Percentiles rank a stretch among this genome's conserved stretches.
phyloP scores from a whole-genome alignment of 2,113 vertebrate genomes.

The Carollia perspicillata region DNA sequence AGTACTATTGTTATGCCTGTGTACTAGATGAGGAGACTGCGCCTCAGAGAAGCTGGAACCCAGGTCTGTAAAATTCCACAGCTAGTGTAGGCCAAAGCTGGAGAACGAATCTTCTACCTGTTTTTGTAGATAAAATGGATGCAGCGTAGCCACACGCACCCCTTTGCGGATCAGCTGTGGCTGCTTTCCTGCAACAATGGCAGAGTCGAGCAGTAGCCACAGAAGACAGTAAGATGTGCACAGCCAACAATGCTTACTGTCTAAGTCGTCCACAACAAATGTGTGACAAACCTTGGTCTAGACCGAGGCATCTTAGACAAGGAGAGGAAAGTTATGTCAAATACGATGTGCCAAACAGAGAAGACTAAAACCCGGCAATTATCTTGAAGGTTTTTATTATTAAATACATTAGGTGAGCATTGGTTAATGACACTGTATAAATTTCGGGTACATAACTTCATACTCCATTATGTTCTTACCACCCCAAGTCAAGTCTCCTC shows the following conservation, averaged over 20 bases:
- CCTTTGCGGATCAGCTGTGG: not conserved
- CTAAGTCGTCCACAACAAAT: not conserved
- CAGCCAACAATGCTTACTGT: not conserved
- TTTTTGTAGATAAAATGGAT: not conserved
- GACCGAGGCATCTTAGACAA: not conserved
- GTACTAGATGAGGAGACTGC: not conserved
- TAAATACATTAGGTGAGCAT: not conserved
- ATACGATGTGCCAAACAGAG: not conserved
- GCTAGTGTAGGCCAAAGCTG: not conserved
- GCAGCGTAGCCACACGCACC: not conserved
- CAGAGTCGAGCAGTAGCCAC: not conserved
- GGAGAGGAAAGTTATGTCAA: not conserved
- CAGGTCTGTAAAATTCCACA: not conserved
- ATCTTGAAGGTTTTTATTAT: not conserved
- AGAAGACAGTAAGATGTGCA: fast-evolving
- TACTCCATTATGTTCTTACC: not conserved
- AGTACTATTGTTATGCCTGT: not conserved
- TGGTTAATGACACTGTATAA: not conserved
- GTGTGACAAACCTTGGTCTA: not conserved
- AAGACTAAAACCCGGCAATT: not conserved
- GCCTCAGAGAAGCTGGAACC: not conserved
- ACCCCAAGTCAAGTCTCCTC: not conserved
- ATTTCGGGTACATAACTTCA: not conserved
- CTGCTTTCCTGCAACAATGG: not conserved
- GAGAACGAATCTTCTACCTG: not conserved